Conservation (phyloP, 2,888 invertebrate genomes). For the Tridacna gigas region DNA sequence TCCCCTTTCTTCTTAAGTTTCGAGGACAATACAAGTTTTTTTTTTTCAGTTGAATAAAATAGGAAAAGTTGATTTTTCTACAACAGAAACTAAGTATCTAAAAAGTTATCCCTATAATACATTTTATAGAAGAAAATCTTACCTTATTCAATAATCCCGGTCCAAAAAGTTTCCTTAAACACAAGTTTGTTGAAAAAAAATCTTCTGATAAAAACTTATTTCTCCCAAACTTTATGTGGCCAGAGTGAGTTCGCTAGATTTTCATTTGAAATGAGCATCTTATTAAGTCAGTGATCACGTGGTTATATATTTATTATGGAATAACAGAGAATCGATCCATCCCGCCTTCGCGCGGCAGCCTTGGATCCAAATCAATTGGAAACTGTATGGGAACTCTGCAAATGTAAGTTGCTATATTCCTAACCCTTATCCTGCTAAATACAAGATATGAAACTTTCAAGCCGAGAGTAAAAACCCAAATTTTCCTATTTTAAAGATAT, state of each 20-base stretch:
- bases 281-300: slow-evolving; percentile 61
- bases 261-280: slow-evolving; percentile 67
- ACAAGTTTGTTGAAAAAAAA: slow-evolving; percentile 5
- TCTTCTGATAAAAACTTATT: slow-evolving; percentile 29
- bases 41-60: too few species aligned
- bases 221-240: slow-evolving; percentile 31
- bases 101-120: too few species aligned
- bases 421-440: too few species aligned
- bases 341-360: slow-evolving; percentile 29
- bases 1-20: too few species aligned
- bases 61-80: too few species aligned
- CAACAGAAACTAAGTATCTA: too few species aligned
- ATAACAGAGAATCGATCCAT: slow-evolving; percentile 59
- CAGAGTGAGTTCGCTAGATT: slow-evolving; percentile 31
- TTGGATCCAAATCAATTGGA: slow-evolving; percentile 22
- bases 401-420: slow-evolving; percentile 26
- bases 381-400: slow-evolving; percentile 26
- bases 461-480: too few species aligned
- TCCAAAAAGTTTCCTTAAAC: background rate
- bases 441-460: too few species aligned
- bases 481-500: too few species aligned
- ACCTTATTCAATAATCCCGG: slow-evolving; percentile 8
- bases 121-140: slow-evolving; percentile 1
- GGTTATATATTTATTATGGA: slow-evolving; percentile 63
- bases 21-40: too few species aligned